phyloP scores from a whole-genome alignment of 2,888 invertebrate species.

The Drosophila paramelanica region DNA sequence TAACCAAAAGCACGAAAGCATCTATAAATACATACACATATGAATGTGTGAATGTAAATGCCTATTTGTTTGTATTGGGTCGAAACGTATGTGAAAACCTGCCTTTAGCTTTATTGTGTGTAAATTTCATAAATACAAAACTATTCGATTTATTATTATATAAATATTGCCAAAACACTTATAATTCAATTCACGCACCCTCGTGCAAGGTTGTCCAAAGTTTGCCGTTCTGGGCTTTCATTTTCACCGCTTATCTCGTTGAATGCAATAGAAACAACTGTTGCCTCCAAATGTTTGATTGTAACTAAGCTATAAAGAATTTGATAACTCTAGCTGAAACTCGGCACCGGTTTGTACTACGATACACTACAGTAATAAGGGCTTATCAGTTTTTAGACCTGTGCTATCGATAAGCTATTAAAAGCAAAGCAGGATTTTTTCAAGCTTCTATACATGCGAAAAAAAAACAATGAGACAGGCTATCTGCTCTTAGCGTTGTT shows the following conservation, averaged over 20 bases:
- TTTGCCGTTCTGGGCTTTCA: slow-evolving; percentile 59
- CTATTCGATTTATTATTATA: neutral
- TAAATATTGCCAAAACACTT: slow-evolving; percentile 3
- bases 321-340: slow-evolving; percentile 11
- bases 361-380: neutral
- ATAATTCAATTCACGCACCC: slow-evolving; percentile 39
- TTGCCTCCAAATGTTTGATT: slow-evolving; percentile 21
- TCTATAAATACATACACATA: neutral
- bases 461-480: neutral
- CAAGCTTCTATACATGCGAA: neutral
- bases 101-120: neutral
- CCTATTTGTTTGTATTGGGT: too few relatives aligned
- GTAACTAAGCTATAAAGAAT: slow-evolving; percentile 51
- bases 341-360: neutral
- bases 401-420: neutral
- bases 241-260: slow-evolving; percentile 38
- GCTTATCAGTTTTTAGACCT: slow-evolving; percentile 10
- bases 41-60: neutral
- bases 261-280: slow-evolving; percentile 11
- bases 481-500: neutral
- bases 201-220: slow-evolving; percentile 67
- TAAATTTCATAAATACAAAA: neutral
- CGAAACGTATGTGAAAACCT: neutral
- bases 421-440: neutral
- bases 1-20: neutral